phyloP scores from a whole-genome alignment of 1,140 invertebrate species.

The Chymomyza costata region DNA sequence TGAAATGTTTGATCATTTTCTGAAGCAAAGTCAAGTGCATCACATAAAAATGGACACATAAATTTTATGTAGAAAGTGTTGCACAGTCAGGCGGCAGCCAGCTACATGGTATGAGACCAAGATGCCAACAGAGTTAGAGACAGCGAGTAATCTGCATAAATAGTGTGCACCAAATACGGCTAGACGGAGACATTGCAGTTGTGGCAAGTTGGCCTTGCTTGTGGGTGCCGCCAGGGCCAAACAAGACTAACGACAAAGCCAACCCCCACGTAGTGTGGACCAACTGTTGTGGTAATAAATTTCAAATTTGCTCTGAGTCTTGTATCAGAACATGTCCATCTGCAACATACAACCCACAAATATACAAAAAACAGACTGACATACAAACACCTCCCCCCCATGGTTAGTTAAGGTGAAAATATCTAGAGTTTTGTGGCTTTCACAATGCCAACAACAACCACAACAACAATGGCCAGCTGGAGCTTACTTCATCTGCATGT shows the following conservation, averaged over 20 bases:
- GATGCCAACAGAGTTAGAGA: too few species aligned
- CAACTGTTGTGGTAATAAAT: constrained; percentile 50
- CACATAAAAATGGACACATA: too few species aligned
- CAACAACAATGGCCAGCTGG: constrained; percentile 1
- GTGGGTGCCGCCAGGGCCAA: constrained; percentile 29
- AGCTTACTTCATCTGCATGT: background rate
- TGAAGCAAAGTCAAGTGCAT: too few species aligned
- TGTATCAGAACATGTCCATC: constrained; percentile 73
- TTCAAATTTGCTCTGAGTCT: constrained; percentile 70
- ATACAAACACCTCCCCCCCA: constrained; percentile 1
- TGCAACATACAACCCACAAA: constrained; percentile 52
- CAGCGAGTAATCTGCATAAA: constrained; percentile 50
- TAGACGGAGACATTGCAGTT: constrained; percentile 39
- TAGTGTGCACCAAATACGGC: constrained; percentile 49
- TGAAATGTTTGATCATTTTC: too few species aligned
- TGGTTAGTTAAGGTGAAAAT: constrained; percentile 50
- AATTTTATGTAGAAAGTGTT: constrained; percentile 62
- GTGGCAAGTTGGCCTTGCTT: constrained; percentile 31
- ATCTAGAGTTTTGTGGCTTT: constrained; percentile 28
- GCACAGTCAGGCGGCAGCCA: background rate
- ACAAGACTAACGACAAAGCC: constrained; percentile 2
- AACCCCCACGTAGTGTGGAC: too few species aligned
- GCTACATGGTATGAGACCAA: too few species aligned
- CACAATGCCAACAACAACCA: constrained; percentile 29
- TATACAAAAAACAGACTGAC: too few species aligned